A percentile compares a stretch with the other conserved stretches of the same genome.
Conservation (phyloP, 1,140 invertebrate genomes). For the Drosophila sp. region DNA sequence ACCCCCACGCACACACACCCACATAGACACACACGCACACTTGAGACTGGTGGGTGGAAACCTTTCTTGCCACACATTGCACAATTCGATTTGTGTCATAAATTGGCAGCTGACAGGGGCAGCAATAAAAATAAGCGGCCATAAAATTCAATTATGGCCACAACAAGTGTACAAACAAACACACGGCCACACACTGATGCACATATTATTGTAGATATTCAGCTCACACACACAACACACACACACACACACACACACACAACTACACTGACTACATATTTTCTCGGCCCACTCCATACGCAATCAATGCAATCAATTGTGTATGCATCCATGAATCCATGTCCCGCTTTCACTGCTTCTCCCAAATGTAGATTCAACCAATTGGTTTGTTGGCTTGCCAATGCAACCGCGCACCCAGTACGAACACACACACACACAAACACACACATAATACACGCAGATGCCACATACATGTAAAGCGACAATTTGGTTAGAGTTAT, state of each 20-base stretch:
- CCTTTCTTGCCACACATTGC: constrained; percentile 22
- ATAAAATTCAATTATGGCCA: constrained; percentile 82
- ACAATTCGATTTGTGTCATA: constrained; percentile 77
- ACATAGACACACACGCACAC: constrained; percentile 9
- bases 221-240: background rate
- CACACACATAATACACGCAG: background rate
- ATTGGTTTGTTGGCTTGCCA: constrained; percentile 48
- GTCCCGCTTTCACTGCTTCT: background rate
- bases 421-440: constrained; percentile 23
- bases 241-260: constrained; percentile 18
- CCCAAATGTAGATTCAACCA: constrained; percentile 17
- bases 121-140: constrained; percentile 80
- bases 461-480: constrained; percentile 43
- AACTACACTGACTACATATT: constrained; percentile 27
- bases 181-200: background rate
- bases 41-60: background rate
- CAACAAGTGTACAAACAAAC: constrained; percentile 74
- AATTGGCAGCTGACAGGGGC: constrained; percentile 68
- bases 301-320: constrained; percentile 81
- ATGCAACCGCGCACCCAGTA: constrained; percentile 43
- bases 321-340: constrained; percentile 54
- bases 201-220: no score
- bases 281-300: constrained; percentile 20
- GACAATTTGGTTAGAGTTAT: constrained; percentile 55
- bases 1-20: background rate